phyloP scores from a whole-genome alignment of 1,140 invertebrate genomes.

The Diorhabda sublineata region DNA sequence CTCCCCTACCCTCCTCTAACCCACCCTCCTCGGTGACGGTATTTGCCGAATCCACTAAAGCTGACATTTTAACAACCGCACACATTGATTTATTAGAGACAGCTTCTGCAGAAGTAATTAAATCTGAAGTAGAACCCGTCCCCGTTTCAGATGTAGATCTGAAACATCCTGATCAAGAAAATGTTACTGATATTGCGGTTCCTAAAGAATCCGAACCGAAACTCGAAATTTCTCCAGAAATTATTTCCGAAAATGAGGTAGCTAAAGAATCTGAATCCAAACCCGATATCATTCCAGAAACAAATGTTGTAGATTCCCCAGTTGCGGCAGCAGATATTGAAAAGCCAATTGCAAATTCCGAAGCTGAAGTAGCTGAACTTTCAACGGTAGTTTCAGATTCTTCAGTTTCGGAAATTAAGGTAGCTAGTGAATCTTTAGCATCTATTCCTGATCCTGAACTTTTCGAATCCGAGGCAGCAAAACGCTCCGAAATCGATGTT shows the following conservation, averaged over 20 bases:
- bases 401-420: constrained; percentile 19
- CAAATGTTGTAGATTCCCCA: background rate
- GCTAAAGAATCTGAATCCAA: background rate
- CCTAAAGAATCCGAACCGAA: background rate
- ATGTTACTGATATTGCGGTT: background rate
- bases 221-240: constrained; percentile 7
- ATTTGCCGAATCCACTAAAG: constrained; percentile 46
- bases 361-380: background rate
- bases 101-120: constrained; percentile 9
- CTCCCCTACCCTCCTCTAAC: constrained; percentile 46
- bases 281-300: background rate
- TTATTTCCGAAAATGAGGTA: constrained; percentile 6
- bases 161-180: background rate
- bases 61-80: constrained; percentile 28
- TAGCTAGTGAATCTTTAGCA: background rate
- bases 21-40: constrained; percentile 45
- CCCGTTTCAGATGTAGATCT: background rate
- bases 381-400: constrained; percentile 17
- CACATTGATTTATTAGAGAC: constrained; percentile 18
- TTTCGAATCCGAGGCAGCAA: background rate
- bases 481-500: background rate
- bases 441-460: background rate
- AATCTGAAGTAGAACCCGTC: constrained; percentile 6
- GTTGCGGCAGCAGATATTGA: background rate
- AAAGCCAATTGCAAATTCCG: background rate